Conservation (phyloP, 2,888 invertebrate genomes). For the Xestia c-nigrum region DNA sequence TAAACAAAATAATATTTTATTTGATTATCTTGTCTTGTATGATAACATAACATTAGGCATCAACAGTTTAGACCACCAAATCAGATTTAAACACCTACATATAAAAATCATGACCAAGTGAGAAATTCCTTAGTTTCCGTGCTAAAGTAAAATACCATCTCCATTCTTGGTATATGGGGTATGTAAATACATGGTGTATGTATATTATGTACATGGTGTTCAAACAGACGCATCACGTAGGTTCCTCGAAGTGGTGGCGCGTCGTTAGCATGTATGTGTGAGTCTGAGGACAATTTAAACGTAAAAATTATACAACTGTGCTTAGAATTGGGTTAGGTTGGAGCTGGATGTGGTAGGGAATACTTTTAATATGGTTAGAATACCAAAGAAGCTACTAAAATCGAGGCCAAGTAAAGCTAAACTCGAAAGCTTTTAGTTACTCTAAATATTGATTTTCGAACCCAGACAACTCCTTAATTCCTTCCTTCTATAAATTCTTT, state of each 20-base stretch:
- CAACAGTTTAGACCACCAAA: conserved; percentile 16
- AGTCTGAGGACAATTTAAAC: conserved; percentile 72
- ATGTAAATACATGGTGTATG: conserved; percentile 60
- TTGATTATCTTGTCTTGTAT: background rate
- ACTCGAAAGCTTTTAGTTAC: background rate
- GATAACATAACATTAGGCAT: background rate
- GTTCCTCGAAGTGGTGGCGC: conserved; percentile 74
- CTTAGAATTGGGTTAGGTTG: conserved; percentile 10
- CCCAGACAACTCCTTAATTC: too few species aligned
- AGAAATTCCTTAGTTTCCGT: conserved; percentile 56
- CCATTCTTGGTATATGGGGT: conserved; percentile 60
- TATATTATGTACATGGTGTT: conserved; percentile 56
- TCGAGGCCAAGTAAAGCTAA: background rate
- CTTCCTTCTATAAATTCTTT: too few species aligned
- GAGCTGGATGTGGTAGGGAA: conserved; percentile 16
- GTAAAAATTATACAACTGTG: conserved; percentile 62
- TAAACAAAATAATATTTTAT: background rate
- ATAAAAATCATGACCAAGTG: conserved; percentile 39
- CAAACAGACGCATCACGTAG: conserved; percentile 69
- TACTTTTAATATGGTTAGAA: background rate
- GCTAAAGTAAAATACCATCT: conserved; percentile 41
- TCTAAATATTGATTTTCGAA: background rate
- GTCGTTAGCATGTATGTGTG: conserved; percentile 79
- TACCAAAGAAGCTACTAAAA: background rate
- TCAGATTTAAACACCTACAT: conserved; percentile 21